These are phyloP conservation scores for Sterna hirundo DNA, from an alignment of 2,113 vertebrate species.

Conservation along the genomic window DNA sequence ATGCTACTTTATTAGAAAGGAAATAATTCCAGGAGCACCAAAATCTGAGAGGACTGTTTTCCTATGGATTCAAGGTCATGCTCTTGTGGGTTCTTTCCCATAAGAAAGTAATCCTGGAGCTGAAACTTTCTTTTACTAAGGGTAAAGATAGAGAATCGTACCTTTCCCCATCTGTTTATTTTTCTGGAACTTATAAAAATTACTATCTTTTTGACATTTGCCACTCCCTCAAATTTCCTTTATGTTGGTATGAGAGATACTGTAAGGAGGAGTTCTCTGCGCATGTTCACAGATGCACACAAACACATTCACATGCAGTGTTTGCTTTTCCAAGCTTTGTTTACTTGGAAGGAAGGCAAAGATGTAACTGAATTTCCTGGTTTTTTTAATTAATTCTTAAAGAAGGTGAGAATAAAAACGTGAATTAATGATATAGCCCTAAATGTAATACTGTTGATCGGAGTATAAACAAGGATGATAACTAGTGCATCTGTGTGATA, in stretches of 20 bases:
- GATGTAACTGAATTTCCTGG: not conserved
- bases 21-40: not conserved
- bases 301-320: not conserved
- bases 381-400: not conserved
- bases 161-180: not conserved
- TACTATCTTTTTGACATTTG: not conserved
- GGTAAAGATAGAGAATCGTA: not conserved
- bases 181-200: not conserved
- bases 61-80: not conserved
- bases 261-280: not conserved
- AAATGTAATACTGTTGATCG: not conserved
- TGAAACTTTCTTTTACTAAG: not conserved
- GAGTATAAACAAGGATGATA: not conserved
- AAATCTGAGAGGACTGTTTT: not conserved
- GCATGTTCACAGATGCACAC: not conserved
- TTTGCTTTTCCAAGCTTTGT: not conserved
- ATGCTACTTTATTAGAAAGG: not conserved
- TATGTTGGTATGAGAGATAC: not conserved
- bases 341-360: not conserved
- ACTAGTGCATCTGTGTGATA: not conserved
- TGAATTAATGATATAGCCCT: not conserved
- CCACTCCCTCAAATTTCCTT: not conserved
- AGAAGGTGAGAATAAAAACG: not conserved
- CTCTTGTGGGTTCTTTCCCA: not conserved
- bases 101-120: not conserved